Conservation (phyloP, 2,113 vertebrate species). For the Ceyx cyanopectus region DNA sequence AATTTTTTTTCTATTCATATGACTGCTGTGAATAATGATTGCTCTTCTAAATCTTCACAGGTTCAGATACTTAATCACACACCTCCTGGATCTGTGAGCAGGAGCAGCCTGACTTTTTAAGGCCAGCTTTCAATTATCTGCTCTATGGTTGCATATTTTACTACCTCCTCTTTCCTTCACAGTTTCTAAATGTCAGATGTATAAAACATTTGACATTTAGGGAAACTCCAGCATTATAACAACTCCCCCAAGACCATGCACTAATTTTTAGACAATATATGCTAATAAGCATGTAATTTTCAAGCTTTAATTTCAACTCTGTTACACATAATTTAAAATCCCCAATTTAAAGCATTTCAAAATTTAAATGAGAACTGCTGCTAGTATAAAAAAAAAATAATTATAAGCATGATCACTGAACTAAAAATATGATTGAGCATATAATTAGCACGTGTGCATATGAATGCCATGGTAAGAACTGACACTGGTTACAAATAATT, state of each 20-base stretch:
- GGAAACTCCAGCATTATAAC: neutral
- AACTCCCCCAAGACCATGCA: neutral
- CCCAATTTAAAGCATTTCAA: neutral
- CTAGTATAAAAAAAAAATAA: neutral
- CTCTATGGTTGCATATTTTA: neutral
- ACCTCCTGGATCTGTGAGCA: neutral
- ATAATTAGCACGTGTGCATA: neutral
- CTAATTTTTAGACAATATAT: neutral
- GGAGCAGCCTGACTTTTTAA: constrained; percentile 2
- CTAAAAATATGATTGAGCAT: neutral
- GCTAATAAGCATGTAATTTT: neutral
- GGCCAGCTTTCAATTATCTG: constrained; percentile 38
- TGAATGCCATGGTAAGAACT: neutral
- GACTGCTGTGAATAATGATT: neutral
- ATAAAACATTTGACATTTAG: constrained; percentile 42
- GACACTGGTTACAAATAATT: constrained; percentile 3
- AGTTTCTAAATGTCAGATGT: constrained; percentile 37
- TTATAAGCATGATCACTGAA: neutral
- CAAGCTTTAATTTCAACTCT: neutral
- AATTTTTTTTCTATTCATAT: neutral
- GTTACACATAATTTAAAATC: constrained; percentile 3
- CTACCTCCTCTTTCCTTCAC: neutral
- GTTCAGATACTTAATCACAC: constrained; percentile 26
- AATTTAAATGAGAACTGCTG: constrained; percentile 6
- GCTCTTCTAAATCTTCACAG: constrained; percentile 22